A percentile compares a stretch with the other conserved stretches of the same genome.
Evolutionary conservation across 2,113 vertebrate genomes (phyloP).

Genomic region (Hystrix cristata): DNA sequence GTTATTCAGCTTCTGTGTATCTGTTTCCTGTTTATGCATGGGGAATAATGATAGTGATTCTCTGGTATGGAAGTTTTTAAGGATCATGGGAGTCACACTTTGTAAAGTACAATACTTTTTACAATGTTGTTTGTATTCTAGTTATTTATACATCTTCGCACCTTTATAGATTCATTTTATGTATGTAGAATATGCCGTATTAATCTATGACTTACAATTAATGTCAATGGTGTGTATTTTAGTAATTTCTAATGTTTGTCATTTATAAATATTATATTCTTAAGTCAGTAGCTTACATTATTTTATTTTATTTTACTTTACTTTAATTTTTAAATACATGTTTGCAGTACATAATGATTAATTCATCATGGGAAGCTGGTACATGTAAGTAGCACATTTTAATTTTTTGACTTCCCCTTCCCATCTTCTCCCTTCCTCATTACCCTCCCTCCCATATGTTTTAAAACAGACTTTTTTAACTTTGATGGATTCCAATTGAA

Average conservation of each 20-base stretch:
- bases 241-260: neutral
- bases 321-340: neutral
- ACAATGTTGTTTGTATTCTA: neutral
- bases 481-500: too few species aligned
- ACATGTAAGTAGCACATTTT: neutral
- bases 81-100: neutral
- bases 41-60: neutral
- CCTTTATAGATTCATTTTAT: neutral
- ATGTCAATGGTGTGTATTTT: neutral
- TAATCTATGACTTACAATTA: conserved; percentile 2
- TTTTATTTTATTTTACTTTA: neutral
- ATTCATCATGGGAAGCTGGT: neutral
- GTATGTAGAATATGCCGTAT: neutral
- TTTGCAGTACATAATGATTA: neutral
- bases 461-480: neutral
- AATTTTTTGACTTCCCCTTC: neutral
- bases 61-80: neutral
- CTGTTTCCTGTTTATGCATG: neutral
- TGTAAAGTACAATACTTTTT: neutral
- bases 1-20: neutral
- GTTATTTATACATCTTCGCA: neutral
- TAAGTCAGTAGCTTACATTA: neutral
- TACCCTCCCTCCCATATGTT: neutral
- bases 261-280: neutral
- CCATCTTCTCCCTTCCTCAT: neutral